These are phyloP conservation scores for Pipa parva DNA, from an alignment of 2,113 vertebrate genomes.

Conservation along the genomic window DNA sequence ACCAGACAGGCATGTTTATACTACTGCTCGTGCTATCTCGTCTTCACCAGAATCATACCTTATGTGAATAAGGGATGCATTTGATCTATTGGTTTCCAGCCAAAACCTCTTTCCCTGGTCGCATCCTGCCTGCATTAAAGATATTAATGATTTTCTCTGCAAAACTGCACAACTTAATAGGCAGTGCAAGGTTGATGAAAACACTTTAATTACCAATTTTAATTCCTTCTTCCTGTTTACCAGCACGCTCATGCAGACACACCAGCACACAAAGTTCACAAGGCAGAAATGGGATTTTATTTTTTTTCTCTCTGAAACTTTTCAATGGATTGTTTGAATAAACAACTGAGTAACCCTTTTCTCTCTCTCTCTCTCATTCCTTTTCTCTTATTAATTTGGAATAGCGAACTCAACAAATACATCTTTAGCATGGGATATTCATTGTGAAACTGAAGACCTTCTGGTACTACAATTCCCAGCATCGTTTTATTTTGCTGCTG, in stretches of 20 bases:
- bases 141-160: slow-evolving; percentile 28
- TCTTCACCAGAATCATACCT: slow-evolving; percentile 33
- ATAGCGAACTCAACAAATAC: no score
- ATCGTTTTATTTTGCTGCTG: no score
- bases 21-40: slow-evolving; percentile 34
- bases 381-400: no score
- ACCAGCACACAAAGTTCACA: slow-evolving; percentile 38
- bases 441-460: no score
- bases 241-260: slow-evolving; percentile 10
- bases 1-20: slow-evolving; percentile 26
- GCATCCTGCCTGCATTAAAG: slow-evolving; percentile 21
- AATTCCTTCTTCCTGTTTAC: slow-evolving; percentile 11
- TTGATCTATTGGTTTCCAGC: slow-evolving; percentile 43
- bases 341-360: not conserved
- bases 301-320: not conserved
- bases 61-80: slow-evolving; percentile 36
- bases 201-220: slow-evolving; percentile 17
- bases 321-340: not conserved
- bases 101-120: not conserved
- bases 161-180: slow-evolving; percentile 37
- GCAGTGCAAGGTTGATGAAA: slow-evolving; percentile 31
- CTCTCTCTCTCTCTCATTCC: no score
- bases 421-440: no score
- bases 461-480: no score
- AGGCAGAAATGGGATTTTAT: slow-evolving; percentile 32